Conservation (phyloP, 2,797 vertebrate species). For the Schizopygopsis malacanthus region DNA sequence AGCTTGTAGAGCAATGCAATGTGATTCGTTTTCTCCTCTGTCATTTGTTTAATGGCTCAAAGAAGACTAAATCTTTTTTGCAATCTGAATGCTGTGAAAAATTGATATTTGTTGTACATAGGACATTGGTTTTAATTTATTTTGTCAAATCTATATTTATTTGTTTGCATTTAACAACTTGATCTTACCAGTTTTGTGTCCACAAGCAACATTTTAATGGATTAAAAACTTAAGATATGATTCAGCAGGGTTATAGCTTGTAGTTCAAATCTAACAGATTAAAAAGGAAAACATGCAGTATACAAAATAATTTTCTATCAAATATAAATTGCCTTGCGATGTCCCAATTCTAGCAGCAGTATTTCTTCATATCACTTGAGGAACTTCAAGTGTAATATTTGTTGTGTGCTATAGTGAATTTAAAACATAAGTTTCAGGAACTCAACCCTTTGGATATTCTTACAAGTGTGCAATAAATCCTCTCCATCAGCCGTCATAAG, state of each 20-base stretch:
- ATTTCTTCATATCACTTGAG: slow-evolving; percentile 28
- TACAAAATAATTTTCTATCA: slow-evolving; percentile 3
- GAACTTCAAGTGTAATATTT: background rate
- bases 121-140: slow-evolving; percentile 51
- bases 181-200: slow-evolving; percentile 44
- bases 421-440: background rate
- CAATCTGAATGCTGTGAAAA: slow-evolving; percentile 28
- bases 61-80: slow-evolving; percentile 21
- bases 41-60: slow-evolving; percentile 27
- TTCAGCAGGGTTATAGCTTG: slow-evolving; percentile 3
- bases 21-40: slow-evolving; percentile 24
- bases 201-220: slow-evolving; percentile 8
- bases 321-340: slow-evolving; percentile 6
- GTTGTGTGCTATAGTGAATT: slow-evolving; percentile 22
- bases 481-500: slow-evolving; percentile 2
- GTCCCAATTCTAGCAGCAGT: slow-evolving; percentile 30
- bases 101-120: slow-evolving; percentile 65
- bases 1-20: slow-evolving; percentile 48
- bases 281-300: slow-evolving; percentile 2
- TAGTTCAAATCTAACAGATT: background rate
- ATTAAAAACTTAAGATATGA: background rate
- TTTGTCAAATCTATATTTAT: slow-evolving; percentile 57
- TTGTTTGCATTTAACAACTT: slow-evolving; percentile 63
- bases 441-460: background rate
- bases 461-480: background rate